These are phyloP conservation scores for Lepidonotus clava DNA, from an alignment of 2,888 invertebrate species.

Conservation along the genomic window DNA sequence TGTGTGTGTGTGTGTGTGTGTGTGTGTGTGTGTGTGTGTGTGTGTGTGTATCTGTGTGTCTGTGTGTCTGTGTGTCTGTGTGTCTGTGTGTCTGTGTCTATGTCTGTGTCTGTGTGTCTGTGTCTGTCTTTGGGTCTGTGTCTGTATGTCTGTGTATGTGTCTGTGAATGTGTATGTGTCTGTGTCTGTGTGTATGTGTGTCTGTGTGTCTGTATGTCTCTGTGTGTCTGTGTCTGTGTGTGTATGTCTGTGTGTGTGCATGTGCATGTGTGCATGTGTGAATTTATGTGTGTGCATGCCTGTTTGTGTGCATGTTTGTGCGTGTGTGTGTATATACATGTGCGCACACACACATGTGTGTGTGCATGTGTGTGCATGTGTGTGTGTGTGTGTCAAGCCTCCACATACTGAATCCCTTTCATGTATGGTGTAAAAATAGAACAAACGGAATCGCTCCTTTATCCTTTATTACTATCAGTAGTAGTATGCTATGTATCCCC, in stretches of 20 bases:
- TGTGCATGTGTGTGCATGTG: not conserved
- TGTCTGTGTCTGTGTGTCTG: not conserved
- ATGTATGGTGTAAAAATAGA: no score
- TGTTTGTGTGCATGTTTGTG: not conserved
- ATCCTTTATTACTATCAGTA: no score
- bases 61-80: not conserved
- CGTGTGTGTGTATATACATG: not conserved
- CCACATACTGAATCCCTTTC: no score
- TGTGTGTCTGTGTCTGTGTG: conserved; percentile 1
- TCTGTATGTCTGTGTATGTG: not conserved
- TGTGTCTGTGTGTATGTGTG: not conserved
- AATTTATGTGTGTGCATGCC: not conserved
- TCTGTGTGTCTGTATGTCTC: not conserved
- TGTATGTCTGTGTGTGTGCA: not conserved
- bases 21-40: not conserved
- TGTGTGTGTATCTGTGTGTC: not conserved
- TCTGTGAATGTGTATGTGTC: not conserved
- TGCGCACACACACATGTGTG: not conserved
- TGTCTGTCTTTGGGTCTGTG: not conserved
- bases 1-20: not conserved
- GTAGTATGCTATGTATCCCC: no score
- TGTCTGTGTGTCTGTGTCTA: conserved; percentile 8
- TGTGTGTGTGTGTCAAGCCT: not conserved
- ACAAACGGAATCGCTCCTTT: no score
- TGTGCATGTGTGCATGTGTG: conserved; percentile 1